phyloP scores from a whole-genome alignment of 2,113 vertebrate genomes.

The Siphamia tubifer region DNA sequence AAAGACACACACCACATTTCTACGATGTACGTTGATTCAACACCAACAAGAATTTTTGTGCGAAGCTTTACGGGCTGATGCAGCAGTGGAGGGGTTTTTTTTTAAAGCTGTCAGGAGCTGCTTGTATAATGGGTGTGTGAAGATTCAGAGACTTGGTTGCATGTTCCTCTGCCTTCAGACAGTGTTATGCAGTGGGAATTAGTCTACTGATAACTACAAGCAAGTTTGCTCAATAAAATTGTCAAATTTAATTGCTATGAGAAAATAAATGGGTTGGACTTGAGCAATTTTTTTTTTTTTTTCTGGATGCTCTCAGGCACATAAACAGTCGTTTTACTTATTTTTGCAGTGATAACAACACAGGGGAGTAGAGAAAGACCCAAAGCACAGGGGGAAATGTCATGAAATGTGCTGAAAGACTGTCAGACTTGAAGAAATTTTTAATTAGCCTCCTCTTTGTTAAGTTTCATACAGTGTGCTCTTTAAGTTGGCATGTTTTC shows the following conservation, averaged over 20 bases:
- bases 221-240: constrained; percentile 21
- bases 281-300: constrained; percentile 5
- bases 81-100: neutral
- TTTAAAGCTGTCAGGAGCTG: neutral
- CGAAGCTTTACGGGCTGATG: neutral
- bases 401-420: constrained; percentile 20
- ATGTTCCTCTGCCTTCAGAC: constrained; percentile 7
- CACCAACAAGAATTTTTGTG: neutral
- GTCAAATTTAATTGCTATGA: constrained; percentile 42
- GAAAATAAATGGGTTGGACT: constrained; percentile 33
- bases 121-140: neutral
- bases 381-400: constrained; percentile 10
- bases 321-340: constrained; percentile 7
- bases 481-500: constrained; percentile 12
- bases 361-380: constrained; percentile 1
- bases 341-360: constrained; percentile 20
- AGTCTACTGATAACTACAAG: constrained; percentile 17
- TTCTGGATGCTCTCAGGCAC: neutral
- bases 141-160: neutral
- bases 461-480: constrained; percentile 2
- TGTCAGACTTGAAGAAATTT: constrained; percentile 21
- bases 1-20: neutral
- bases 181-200: neutral
- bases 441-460: constrained; percentile 38
- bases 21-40: neutral